These are phyloP conservation scores for Trichoplusia ni DNA, from an alignment of 1,140 invertebrate species.

Conservation along the genomic window DNA sequence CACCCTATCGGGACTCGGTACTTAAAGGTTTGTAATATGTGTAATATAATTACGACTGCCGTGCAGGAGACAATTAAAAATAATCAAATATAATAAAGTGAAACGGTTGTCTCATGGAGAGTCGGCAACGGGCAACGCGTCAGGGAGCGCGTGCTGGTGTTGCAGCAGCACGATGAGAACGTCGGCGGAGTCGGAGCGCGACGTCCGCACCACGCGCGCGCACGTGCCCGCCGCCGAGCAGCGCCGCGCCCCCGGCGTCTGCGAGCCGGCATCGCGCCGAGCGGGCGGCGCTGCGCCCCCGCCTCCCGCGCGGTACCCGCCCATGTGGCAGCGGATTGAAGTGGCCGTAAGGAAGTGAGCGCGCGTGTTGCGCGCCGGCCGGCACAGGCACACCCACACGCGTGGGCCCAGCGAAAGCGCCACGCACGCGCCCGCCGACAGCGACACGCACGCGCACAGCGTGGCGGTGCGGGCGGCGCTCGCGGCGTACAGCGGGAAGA, in stretches of 20 bases:
- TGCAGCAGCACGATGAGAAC: background rate
- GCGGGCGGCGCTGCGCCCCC: background rate
- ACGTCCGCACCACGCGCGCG: background rate
- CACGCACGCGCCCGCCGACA: conserved; percentile 84
- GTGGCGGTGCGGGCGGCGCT: conserved; percentile 85
- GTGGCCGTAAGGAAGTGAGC: conserved; percentile 90
- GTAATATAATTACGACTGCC: background rate
- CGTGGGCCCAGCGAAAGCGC: conserved; percentile 91
- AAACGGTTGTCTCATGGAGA: too few species aligned
- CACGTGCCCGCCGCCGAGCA: background rate
- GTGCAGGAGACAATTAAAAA: background rate
- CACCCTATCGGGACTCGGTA: too few species aligned
- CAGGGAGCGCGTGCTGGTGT: background rate
- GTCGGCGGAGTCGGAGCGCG: background rate
- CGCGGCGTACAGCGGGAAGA: conserved; percentile 2
- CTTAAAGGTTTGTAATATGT: too few species aligned
- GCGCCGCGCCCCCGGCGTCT: background rate
- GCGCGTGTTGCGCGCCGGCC: conserved; percentile 90
- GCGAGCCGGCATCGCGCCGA: conserved; percentile 2
- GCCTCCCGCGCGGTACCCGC: conserved; percentile 53
- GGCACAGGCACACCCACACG: conserved; percentile 89
- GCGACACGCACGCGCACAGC: conserved; percentile 86
- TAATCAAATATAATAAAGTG: too few species aligned
- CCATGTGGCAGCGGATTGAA: conserved; percentile 91
- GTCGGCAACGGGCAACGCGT: background rate